These are phyloP conservation scores for Amphipyra tragopoginis DNA, from an alignment of 2,888 invertebrate species.

Conservation along the genomic window DNA sequence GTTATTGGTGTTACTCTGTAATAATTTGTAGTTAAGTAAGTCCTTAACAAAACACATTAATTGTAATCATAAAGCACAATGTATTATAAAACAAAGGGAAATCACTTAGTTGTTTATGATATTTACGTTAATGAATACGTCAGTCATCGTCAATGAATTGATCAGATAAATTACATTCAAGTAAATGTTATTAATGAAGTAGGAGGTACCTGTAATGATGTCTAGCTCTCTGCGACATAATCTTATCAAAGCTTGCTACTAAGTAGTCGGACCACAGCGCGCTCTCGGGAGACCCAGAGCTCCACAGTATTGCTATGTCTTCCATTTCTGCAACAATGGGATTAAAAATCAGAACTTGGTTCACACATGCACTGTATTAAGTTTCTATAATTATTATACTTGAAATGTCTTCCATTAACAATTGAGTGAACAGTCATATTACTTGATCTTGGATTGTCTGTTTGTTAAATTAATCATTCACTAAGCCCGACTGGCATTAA, in stretches of 20 bases:
- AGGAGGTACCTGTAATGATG: slow-evolving; percentile 93
- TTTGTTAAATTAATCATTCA: slow-evolving; percentile 19
- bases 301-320: slow-evolving; percentile 95
- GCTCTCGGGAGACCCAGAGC: slow-evolving; percentile 94
- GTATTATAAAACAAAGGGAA: too few species aligned
- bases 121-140: too few species aligned
- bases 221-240: slow-evolving; percentile 94
- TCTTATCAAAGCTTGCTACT: slow-evolving; percentile 95
- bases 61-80: background rate
- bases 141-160: too few species aligned
- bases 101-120: background rate
- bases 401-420: slow-evolving; percentile 17
- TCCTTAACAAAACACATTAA: background rate
- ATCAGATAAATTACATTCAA: slow-evolving; percentile 11
- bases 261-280: slow-evolving; percentile 95
- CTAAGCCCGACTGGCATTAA: slow-evolving; percentile 8
- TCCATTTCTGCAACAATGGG: slow-evolving; percentile 91
- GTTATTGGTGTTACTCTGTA: slow-evolving; percentile 93
- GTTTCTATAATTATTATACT: background rate
- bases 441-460: slow-evolving; percentile 21
- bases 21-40: slow-evolving; percentile 40
- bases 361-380: background rate
- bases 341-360: background rate
- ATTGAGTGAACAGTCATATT: slow-evolving; percentile 1
- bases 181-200: background rate